phyloP scores from a whole-genome alignment of 2,888 invertebrate genomes.

The Andrena camellia region DNA sequence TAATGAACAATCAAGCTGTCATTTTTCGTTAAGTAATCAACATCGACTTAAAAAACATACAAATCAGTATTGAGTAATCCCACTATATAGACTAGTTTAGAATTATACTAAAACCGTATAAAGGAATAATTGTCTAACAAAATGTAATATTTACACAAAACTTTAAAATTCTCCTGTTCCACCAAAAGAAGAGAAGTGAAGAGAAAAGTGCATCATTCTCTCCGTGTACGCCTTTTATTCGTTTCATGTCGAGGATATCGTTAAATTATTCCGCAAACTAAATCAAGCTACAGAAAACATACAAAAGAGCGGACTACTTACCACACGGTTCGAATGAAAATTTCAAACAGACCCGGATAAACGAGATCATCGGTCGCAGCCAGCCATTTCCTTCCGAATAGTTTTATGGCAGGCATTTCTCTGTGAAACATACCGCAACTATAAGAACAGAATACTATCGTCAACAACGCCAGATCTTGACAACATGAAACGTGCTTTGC shows the following conservation, averaged over 20 bases:
- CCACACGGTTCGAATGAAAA: slow-evolving; percentile 91
- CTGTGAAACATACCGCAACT: slow-evolving; percentile 23
- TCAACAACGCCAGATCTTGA: background rate
- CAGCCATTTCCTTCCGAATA: slow-evolving; percentile 95
- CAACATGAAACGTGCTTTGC: slow-evolving; percentile 7
- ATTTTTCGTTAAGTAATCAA: too few species aligned
- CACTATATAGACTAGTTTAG: too few species aligned
- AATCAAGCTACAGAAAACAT: background rate
- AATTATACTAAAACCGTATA: too few species aligned
- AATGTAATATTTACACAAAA: too few species aligned
- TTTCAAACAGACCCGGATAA: slow-evolving; percentile 93
- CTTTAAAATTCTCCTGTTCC: too few species aligned
- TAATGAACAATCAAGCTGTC: too few species aligned
- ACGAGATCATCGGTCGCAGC: slow-evolving; percentile 97
- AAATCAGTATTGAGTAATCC: too few species aligned
- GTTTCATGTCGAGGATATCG: background rate
- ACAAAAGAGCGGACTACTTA: slow-evolving; percentile 81
- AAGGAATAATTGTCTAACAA: too few species aligned
- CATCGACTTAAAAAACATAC: too few species aligned
- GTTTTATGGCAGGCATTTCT: slow-evolving; percentile 94
- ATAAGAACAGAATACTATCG: background rate
- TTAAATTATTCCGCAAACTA: background rate
- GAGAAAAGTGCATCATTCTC: too few species aligned
- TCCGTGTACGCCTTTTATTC: too few species aligned
- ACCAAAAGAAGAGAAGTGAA: too few species aligned